phyloP scores from a whole-genome alignment of 2,888 invertebrate species.

The Zaprionus obscuricornis region DNA sequence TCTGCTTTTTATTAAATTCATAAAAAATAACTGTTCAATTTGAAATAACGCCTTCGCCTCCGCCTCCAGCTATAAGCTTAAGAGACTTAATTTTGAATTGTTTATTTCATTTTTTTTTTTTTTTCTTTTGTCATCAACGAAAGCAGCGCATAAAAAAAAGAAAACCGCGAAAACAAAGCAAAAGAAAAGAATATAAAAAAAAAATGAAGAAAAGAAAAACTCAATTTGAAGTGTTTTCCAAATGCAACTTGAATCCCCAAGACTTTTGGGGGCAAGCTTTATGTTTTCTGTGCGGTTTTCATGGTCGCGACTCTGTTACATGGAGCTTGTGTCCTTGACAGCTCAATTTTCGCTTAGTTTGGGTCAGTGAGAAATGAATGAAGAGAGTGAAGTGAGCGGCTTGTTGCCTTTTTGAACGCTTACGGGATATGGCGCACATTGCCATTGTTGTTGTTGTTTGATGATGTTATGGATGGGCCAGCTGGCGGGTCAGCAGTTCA shows the following conservation, averaged over 20 bases:
- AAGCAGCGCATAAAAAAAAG: too few species aligned
- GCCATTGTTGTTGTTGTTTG: conserved; percentile 31
- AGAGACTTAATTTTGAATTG: conserved; percentile 20
- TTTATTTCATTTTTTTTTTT: conserved; percentile 14
- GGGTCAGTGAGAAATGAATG: conserved; percentile 27
- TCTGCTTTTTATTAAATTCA: too few species aligned
- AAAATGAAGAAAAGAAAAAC: conserved; percentile 11
- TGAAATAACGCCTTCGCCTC: conserved; percentile 7
- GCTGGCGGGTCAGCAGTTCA: conserved; percentile 49
- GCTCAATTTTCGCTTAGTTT: conserved; percentile 36
- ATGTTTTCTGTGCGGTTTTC: conserved; percentile 31
- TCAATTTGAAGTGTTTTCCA: conserved; percentile 29
- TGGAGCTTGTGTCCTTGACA: conserved; percentile 49
- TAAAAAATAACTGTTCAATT: too few species aligned
- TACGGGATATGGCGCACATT: conserved; percentile 41
- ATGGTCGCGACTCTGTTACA: conserved; percentile 4
- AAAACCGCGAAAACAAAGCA: not conserved
- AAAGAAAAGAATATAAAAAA: conserved; percentile 1
- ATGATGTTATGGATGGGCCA: conserved; percentile 30
- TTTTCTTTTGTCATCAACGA: conserved; percentile 13
- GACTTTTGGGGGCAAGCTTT: conserved; percentile 22
- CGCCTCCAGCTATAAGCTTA: not conserved
- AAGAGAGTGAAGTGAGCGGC: conserved; percentile 39
- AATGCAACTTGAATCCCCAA: conserved; percentile 40
- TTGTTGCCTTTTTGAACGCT: conserved; percentile 63